Base-by-base conservation (phyloP, 1,140 invertebrate species). In the Wiebesia pumilae region DNA sequence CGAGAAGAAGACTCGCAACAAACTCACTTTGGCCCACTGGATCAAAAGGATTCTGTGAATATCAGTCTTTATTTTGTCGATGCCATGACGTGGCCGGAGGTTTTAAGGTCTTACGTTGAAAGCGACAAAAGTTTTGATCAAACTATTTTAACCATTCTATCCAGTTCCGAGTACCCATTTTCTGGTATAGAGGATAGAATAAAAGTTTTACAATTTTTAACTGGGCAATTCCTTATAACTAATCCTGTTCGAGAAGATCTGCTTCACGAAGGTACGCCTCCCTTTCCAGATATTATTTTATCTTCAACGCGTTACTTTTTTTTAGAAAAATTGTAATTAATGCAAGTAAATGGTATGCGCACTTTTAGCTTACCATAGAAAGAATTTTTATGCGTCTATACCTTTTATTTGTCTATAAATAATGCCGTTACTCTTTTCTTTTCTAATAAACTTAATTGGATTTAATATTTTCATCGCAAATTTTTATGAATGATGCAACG, bases 1-100 rank as follows among this genome's bases (percentile, higher is more conserved):
- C 93, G 98, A 80, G 98, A 99, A 94, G 98, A 99, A 94, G 98
- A 99, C 93, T 96, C 96, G 1, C 98, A 98, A 93, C 97, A 98
- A 90, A 99, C 98, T 30, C 97, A 98, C 91, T 99, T 99, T 95
- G 98, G 98, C 78, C 98, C 98, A 24, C 93, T 98, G 81, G 99
- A 99, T 94, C 97, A 98, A 90, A 99, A 99, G 94, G 98, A 99
- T 93, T 98, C 97, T 92, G 97, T 99, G 0, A 99, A 99, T 93
- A 96, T 99, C 81, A 96, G 97, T 88, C 94, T 99, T 33, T 99
- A 97, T 94, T 96, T 99, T 91, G 96, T 98, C 87, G 99, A 99
- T 95, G 94, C 96, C 71, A 96, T 99, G 93, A 99, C 98, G 65
- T 99, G 98, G 98, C 97, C 98, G 75, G 98, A 99, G 94, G 96